Evolutionary conservation across 2,888 invertebrate genomes (phyloP), one percentile per base, ranked within the genome.

Genomic region (Drosophila prolongata): DNA sequence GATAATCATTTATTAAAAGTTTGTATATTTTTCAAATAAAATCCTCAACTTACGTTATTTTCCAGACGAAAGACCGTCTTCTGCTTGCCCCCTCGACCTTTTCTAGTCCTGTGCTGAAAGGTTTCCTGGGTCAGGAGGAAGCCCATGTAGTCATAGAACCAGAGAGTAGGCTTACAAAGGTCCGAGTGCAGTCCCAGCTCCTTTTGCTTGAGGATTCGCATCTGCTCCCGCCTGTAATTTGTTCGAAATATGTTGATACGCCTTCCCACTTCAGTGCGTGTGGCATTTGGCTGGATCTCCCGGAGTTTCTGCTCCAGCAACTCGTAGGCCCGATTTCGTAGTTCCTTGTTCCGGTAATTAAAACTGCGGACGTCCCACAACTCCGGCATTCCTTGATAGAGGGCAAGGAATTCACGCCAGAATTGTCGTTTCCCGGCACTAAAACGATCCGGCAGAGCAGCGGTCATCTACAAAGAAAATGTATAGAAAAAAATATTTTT

Each of bases 161-260:
- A 90, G 3, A 90, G 53, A 1, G 90, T 89, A 0, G 90, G 89
- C 46, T 87, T 89, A 57, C 90, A 91, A 1, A 79, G 59, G 27
- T 88, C 86, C 0, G 88, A 76, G 56, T 85, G 80, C 9, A 80
- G 58, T 2, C 84, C 67, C 55, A 86, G 75, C 9, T 86, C 73
- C 38, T 76, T 73, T 42, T 88, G 84, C 53, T 76, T 81, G 40
- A 81, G 79, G n/a, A 90, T 86, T 1, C 90, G 88, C 68, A 90
- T 75, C 40, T 85, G 83, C 59, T 90, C 90, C 1, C 90, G 83
- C 19, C 90, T 75, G 56, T 88, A 90, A 49, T 90, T 90, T 13
- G 90, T 90, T 6, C 90, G 90, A 61, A 90, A 90, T 34, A 90
- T 90, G 52, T 90, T 90, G 16, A 90, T 90, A 34, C 91, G 85